These are phyloP conservation scores for Myotis pilosus DNA, from an alignment of 2,797 vertebrate species.

Conservation along the genomic window DNA sequence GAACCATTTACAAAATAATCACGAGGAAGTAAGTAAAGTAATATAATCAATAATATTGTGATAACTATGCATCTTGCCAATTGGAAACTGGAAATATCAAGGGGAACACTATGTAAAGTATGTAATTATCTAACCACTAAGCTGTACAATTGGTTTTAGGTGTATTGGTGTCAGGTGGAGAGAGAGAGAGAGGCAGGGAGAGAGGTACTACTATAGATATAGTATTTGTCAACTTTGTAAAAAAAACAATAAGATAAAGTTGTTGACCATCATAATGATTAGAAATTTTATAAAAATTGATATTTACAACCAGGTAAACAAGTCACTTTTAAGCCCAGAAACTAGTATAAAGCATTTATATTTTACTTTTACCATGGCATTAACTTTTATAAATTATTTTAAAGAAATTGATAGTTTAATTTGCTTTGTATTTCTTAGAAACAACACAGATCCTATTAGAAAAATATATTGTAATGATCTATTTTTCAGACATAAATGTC, in stretches of 20 bases:
- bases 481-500: constrained; percentile 14
- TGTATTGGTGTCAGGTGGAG: background rate
- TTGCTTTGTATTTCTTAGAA: constrained; percentile 36
- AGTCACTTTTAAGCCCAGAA: background rate
- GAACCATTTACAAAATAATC: background rate
- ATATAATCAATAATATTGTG: background rate
- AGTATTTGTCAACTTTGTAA: background rate
- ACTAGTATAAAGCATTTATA: background rate
- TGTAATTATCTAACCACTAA: background rate
- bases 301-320: background rate
- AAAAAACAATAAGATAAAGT: background rate
- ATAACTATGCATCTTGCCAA: background rate
- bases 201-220: background rate
- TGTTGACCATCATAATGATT: background rate
- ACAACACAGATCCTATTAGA: background rate
- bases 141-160: background rate
- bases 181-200: background rate
- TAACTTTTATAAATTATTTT: constrained; percentile 19
- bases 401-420: background rate
- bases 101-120: background rate
- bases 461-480: background rate
- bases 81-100: background rate
- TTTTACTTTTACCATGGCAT: background rate
- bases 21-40: background rate
- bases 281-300: background rate